Evolutionary conservation across 2,888 invertebrate genomes (phyloP), one percentile per base, ranked within the genome.

Genomic region (Dolomedes plantarius): DNA sequence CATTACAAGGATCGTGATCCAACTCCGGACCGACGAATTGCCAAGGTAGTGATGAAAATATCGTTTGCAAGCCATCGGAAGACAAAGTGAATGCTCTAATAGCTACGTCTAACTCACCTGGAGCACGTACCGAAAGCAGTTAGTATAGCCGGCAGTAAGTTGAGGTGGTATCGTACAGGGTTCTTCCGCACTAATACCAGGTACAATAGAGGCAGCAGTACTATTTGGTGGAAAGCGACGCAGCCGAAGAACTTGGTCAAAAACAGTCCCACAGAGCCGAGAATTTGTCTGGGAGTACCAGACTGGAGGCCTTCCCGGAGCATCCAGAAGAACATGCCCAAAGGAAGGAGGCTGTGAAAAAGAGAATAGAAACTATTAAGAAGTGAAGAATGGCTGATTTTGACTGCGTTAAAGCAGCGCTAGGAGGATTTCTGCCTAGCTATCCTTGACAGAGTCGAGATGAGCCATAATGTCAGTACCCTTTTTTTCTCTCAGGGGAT

Each of bases 311-410:
- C 87, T 32, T 87, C 87, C 0, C 68, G 28, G 23, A 77, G 65
- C 87, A 87, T 87, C 87, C 82, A 87, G 75, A 87, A 87, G 56
- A 87, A 87, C 87, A 87, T 87, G 1, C 87, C 87, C 16, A 87
- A 6, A 0, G 82, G 78, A 0, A 87, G 41, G 3, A 87, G 28
- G 7, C 87, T 87, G 65, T 46, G 16, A 1, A 27, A 9, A 28
- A 23, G 6, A 6, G 73, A 46, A 2, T 16, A 1, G n/a, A n/a
- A n/a, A n/a, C n/a, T n/a, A n/a, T n/a, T n/a, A 36, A 41, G 36
- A 67, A 0, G 31, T 9, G 2, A 31, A 16, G 68, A 11, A 69
- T 39, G 65, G n/a, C n/a, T n/a, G n/a, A n/a, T n/a, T n/a, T n/a
- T n/a, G n/a, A n/a, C n/a, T n/a, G n/a, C n/a, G n/a, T n/a, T n/a